These are phyloP conservation scores for Adela reaumurella DNA, from an alignment of 2,888 invertebrate genomes.

Conservation along the genomic window DNA sequence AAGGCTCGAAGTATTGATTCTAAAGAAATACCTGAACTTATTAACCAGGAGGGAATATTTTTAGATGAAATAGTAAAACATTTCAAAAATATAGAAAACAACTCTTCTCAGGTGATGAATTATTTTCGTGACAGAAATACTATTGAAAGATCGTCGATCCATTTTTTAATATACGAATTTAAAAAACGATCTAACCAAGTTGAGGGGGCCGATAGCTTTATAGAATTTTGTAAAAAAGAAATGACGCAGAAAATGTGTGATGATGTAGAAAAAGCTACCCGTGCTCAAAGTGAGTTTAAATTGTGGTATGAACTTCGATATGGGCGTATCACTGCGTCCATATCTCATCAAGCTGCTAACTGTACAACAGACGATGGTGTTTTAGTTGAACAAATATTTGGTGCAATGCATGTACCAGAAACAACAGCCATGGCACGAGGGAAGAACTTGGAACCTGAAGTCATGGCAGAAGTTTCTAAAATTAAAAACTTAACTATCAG, in stretches of 20 bases:
- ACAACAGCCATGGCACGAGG: background rate
- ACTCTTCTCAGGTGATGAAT: background rate
- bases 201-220: background rate
- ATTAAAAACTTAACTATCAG: background rate
- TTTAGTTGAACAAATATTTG: conserved; percentile 9
- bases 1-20: no score
- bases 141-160: no score
- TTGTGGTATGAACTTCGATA: conserved; percentile 13
- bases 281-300: conserved; percentile 8
- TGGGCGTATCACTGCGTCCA: conserved; percentile 15
- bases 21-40: no score
- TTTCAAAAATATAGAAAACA: background rate
- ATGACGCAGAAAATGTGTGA: conserved; percentile 2
- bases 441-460: background rate
- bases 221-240: no score
- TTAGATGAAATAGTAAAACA: background rate
- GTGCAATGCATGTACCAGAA: conserved; percentile 2
- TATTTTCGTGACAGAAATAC: background rate
- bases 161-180: background rate
- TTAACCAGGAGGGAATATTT: no score
- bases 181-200: background rate
- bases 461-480: background rate
- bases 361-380: conserved; percentile 11
- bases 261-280: conserved; percentile 7
- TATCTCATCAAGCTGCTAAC: conserved; percentile 12